Evolutionary conservation across 2,888 invertebrate genomes (phyloP).

Genomic region (Pristionchus exspectatus): DNA sequence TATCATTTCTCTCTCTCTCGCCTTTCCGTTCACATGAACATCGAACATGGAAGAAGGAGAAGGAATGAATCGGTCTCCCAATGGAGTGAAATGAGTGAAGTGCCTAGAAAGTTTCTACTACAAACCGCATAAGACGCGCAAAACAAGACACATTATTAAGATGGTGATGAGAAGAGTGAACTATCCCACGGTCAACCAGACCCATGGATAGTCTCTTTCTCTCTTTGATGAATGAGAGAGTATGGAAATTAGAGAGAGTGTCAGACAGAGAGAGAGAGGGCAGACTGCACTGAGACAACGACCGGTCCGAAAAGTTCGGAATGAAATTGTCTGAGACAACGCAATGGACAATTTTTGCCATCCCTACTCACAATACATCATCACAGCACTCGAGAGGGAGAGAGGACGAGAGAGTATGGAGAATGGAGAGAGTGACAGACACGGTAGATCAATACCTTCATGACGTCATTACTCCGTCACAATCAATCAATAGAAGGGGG

Average conservation of each 20-base stretch:
- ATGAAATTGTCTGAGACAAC: too few relatives aligned
- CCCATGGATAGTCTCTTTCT: background rate
- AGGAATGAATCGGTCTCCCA: background rate
- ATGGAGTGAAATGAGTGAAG: background rate
- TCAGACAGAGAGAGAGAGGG: background rate
- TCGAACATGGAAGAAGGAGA: slow-evolving; percentile 20
- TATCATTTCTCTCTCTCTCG: background rate
- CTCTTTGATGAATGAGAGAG: background rate
- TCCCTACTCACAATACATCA: slow-evolving; percentile 11
- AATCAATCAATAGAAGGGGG: slow-evolving; percentile 21
- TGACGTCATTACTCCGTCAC: slow-evolving; percentile 25
- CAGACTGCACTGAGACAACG: background rate
- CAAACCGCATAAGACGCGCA: background rate
- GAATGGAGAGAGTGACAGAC: background rate
- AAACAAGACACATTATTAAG: too few relatives aligned
- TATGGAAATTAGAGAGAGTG: background rate
- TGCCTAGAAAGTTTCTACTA: background rate
- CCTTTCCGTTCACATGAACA: background rate
- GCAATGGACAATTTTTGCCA: too few relatives aligned
- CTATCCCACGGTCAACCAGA: background rate
- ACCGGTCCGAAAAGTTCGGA: too few relatives aligned
- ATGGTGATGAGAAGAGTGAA: background rate
- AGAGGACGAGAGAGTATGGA: background rate
- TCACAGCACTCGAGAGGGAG: background rate
- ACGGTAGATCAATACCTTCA: background rate